These are phyloP conservation scores for Acanthurus tractus DNA, from an alignment of 2,797 vertebrate genomes.

Conservation along the genomic window DNA sequence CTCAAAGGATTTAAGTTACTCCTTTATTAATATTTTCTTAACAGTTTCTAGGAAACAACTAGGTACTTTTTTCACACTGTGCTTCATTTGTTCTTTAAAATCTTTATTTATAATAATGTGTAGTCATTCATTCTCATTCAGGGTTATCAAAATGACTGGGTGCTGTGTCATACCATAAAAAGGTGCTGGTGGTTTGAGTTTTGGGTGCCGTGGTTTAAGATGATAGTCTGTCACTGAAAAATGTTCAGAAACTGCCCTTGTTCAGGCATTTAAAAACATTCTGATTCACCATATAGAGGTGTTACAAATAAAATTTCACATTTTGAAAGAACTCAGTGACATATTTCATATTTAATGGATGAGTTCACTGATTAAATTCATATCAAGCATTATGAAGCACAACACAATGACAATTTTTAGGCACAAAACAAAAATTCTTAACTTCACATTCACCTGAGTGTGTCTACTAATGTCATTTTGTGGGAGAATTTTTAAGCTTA, in stretches of 20 bases:
- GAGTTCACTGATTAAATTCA: no score
- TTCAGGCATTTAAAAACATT: no score
- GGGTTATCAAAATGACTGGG: neutral
- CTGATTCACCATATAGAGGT: neutral
- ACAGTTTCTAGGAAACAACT: no score
- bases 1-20: no score
- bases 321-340: neutral
- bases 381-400: no score
- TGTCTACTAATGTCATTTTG: neutral
- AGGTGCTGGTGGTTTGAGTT: no score
- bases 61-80: neutral
- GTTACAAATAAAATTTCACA: slow-evolving; percentile 7
- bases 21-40: no score
- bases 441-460: neutral
- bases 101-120: neutral
- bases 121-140: no score
- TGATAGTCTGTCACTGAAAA: neutral
- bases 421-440: neutral
- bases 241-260: neutral
- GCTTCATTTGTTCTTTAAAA: neutral
- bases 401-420: no score
- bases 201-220: no score
- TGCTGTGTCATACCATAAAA: neutral
- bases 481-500: neutral
- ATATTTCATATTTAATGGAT: no score